These are phyloP conservation scores for Actias luna DNA, from an alignment of 2,888 invertebrate species.

Conservation along the genomic window DNA sequence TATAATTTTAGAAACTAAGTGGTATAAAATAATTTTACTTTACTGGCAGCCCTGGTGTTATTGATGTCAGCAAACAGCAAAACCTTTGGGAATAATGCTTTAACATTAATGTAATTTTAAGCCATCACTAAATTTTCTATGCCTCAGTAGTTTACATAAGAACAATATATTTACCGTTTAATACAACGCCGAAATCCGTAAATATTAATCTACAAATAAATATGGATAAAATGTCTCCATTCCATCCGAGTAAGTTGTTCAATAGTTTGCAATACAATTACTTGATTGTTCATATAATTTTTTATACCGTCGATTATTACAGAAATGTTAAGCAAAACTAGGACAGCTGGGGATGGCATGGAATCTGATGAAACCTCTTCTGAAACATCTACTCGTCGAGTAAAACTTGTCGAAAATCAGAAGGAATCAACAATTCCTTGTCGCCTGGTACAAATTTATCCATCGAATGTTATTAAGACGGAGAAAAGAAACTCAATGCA, in stretches of 20 bases:
- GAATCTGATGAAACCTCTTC: constrained; percentile 77
- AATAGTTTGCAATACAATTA: constrained; percentile 1
- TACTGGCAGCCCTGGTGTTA: not conserved
- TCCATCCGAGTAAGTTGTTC: constrained; percentile 51
- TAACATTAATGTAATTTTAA: no score
- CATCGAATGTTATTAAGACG: constrained; percentile 83
- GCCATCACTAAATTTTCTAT: no score
- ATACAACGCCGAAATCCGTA: not conserved
- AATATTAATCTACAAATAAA: not conserved
- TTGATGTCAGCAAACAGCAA: constrained; percentile 2
- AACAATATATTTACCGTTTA: not conserved
- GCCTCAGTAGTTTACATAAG: not conserved
- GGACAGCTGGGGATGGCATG: constrained; percentile 91
- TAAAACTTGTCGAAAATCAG: constrained; percentile 31
- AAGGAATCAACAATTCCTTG: constrained; percentile 50
- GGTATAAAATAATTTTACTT: not conserved
- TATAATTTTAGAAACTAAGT: not conserved
- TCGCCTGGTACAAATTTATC: constrained; percentile 67
- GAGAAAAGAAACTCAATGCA: constrained; percentile 79
- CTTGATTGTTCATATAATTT: constrained; percentile 10
- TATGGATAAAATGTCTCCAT: constrained; percentile 50
- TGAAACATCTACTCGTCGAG: constrained; percentile 42
- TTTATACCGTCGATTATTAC: constrained; percentile 23
- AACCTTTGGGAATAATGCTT: no score
- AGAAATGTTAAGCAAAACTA: constrained; percentile 70